Base-by-base conservation (phyloP, 2,888 invertebrate species). In the Drosophila prostipennis region DNA sequence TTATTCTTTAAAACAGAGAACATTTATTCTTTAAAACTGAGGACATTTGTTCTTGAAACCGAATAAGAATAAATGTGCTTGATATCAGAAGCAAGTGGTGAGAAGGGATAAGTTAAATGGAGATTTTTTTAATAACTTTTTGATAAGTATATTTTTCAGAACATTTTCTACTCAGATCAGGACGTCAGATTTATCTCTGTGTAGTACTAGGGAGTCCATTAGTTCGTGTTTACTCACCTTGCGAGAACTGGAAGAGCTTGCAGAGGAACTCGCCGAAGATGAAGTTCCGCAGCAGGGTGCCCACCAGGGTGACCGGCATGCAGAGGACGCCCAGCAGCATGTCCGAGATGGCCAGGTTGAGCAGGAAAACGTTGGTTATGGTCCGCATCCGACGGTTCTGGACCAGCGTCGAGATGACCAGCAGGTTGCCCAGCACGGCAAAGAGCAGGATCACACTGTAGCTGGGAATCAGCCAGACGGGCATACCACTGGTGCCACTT, bases 321-420 rank as follows among this genome's bases (percentile, higher is more conserved):
- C 96, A 96, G 74, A 96, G 93, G n/a, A 96, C 95, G 1, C 95
- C 95, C 55, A 96, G 92, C 68, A 96, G 92, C 49, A 96, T 93
- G 90, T 96, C 96, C 52, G 95, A 94, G 48, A 95, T 93, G 49
- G 95, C 94, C 93, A 96, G 93, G 91, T 96, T 96, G 49, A 96
- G 91, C 51, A 96, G 92, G 89, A 96, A 96, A 1, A 96, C 94
- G 79, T 96, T 96, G 8, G 96, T 96, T 26, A 96, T 95, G 0
- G 96, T 96, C 77, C 96, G 93, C 96, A 96, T 96, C 70, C 96
- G 92, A 76, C 95, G 94, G 89, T 96, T 96, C 80, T 94, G 94
- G 0, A 95, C 93, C 32, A 96, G 92, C 0, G 96, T 96, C 32
- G 96, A 93, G 68, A 97, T 95, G 40, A 97, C 97, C 78, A 97